Percentiles rank a stretch among this genome's conserved stretches.
phyloP scores from a whole-genome alignment of 1,140 invertebrate species.

The Trachymyrmex cornetzi region DNA sequence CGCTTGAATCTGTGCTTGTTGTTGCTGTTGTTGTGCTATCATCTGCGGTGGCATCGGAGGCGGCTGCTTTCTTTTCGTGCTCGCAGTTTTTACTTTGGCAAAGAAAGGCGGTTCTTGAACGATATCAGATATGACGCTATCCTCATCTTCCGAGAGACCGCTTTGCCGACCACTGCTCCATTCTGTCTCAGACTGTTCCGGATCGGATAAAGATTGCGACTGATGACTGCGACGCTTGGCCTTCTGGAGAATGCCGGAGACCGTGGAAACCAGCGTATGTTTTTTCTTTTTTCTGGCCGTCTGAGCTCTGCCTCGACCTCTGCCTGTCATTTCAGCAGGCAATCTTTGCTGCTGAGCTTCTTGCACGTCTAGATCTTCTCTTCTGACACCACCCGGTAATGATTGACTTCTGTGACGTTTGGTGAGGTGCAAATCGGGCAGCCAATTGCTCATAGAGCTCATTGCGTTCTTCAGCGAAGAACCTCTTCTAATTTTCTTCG shows the following conservation, averaged over 20 bases:
- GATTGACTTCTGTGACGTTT: constrained; percentile 93
- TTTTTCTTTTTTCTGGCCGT: constrained; percentile 90
- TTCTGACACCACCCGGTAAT: constrained; percentile 90
- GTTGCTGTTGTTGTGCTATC: constrained; percentile 81
- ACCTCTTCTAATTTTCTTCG: constrained; percentile 90
- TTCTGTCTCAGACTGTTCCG: constrained; percentile 92
- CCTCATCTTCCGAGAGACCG: constrained; percentile 90
- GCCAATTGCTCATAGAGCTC: constrained; percentile 92
- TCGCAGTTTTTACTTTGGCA: constrained; percentile 88
- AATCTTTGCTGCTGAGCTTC: constrained; percentile 80
- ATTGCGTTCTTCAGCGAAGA: constrained; percentile 92
- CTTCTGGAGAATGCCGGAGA: constrained; percentile 93
- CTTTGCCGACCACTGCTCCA: constrained; percentile 90
- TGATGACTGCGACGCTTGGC: constrained; percentile 90
- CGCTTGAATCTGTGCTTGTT: constrained; percentile 77
- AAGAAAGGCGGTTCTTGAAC: constrained; percentile 89
- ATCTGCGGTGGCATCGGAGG: constrained; percentile 78
- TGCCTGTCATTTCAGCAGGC: constrained; percentile 64
- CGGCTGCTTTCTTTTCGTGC: constrained; percentile 84
- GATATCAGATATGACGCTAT: constrained; percentile 90
- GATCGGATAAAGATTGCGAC: constrained; percentile 90
- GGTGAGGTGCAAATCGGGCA: constrained; percentile 93
- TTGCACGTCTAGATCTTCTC: constrained; percentile 88
- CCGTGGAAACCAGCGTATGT: constrained; percentile 92
- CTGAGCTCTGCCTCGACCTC: constrained; percentile 79